Base-by-base conservation (phyloP, 2,113 vertebrate species). In the Meles meles region DNA sequence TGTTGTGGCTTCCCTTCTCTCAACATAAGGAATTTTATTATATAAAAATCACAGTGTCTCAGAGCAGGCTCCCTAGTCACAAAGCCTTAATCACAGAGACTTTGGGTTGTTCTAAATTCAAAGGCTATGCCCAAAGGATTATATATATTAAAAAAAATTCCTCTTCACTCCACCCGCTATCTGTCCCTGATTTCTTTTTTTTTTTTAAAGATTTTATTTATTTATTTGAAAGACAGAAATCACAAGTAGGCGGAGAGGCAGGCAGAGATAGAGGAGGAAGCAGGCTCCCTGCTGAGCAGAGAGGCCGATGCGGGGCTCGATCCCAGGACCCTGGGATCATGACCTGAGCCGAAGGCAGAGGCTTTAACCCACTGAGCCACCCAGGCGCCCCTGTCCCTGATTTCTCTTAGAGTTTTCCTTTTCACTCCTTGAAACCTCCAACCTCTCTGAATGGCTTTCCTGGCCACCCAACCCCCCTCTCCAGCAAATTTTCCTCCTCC, bases 1-100 rank as follows among this genome's bases (percentile, higher is more conserved):
- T 59, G 10, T 0, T 85, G 14, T 34, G 37, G 5, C 1, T 0
- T 31, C 1, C 72, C 21, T 3, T 52, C 52, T 42, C 8, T 9
- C 9, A 34, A 25, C 39, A 44, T 39, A 31, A 72, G 74, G 59
- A 31, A 25, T 77, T 57, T 37, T 5, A 37, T 14, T 7, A 3
- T 23, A 21, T 23, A 7, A 42, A n/a, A 4, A 29, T 18, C n/a
- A 6, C 37, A 52, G 42, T 7, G 25, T 15, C 57, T 29, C 49
- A 15, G 18, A 21, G 47, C 6, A 20, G 72, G 14, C 17, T 47
- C 13, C 84, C 23, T 20, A 29, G 39, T 69, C 65, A 37, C 10
- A 12, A 67, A 23, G 37, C 34, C 67, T 5, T 1, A 57, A 39
- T 7, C 77, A 37, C 39, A 81, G 88, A 67, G n/a, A 76, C 31